These are phyloP conservation scores for Cheilosia vernalis DNA, from an alignment of 2,888 invertebrate genomes.

Conservation along the genomic window DNA sequence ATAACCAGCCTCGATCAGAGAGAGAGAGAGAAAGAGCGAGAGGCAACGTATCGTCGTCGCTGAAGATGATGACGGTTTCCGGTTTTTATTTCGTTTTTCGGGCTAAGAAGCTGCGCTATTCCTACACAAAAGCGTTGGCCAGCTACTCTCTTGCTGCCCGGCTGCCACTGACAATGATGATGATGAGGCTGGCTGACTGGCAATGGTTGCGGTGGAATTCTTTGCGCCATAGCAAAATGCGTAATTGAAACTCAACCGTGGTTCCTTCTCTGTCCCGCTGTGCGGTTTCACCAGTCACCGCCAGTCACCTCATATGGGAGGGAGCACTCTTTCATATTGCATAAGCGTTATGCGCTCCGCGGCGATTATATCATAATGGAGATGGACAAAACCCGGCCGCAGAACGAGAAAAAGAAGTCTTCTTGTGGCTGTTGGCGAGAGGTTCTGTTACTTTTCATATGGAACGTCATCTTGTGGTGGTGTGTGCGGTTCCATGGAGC, in stretches of 20 bases:
- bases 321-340: slow-evolving; percentile 69
- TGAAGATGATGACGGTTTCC: slow-evolving; percentile 60
- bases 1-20: slow-evolving; percentile 56
- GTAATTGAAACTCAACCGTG: slow-evolving; percentile 70
- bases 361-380: slow-evolving; percentile 72
- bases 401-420: slow-evolving; percentile 51
- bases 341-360: slow-evolving; percentile 46
- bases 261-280: slow-evolving; percentile 41
- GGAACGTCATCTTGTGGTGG: slow-evolving; percentile 31
- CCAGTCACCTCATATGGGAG: slow-evolving; percentile 26
- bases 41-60: too few species aligned
- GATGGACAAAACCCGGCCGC: slow-evolving; percentile 48
- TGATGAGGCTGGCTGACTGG: slow-evolving; percentile 21
- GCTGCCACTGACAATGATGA: slow-evolving; percentile 30
- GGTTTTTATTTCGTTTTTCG: slow-evolving; percentile 69
- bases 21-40: slow-evolving; percentile 25
- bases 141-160: slow-evolving; percentile 45
- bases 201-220: slow-evolving; percentile 49
- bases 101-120: slow-evolving; percentile 26
- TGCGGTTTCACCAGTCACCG: background rate
- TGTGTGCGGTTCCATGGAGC: too few species aligned
- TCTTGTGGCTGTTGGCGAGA: slow-evolving; percentile 20
- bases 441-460: slow-evolving; percentile 67
- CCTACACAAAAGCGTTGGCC: slow-evolving; percentile 44
- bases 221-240: slow-evolving; percentile 51